These are phyloP conservation scores for Verasper variegatus DNA, from an alignment of 2,113 vertebrate genomes.

Conservation along the genomic window DNA sequence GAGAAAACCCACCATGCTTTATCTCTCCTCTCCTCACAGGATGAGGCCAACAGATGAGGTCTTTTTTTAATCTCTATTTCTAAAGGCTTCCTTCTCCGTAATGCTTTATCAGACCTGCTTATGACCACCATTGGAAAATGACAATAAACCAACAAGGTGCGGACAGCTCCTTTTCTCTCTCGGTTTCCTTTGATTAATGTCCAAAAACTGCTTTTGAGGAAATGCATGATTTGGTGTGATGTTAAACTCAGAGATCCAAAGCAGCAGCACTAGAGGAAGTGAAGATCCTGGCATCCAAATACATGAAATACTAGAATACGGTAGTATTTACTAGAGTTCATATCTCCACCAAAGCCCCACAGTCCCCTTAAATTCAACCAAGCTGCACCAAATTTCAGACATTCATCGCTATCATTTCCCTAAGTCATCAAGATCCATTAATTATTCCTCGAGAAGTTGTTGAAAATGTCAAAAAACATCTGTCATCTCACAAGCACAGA, in stretches of 20 bases:
- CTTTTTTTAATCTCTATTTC: background rate
- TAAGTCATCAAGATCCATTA: background rate
- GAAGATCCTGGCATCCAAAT: background rate
- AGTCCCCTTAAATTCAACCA: too few relatives aligned
- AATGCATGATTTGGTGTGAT: too few relatives aligned
- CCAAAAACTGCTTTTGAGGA: background rate
- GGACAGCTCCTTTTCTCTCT: background rate
- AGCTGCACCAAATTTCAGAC: too few relatives aligned
- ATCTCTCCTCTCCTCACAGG: constrained; percentile 18
- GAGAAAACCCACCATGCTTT: constrained; percentile 20
- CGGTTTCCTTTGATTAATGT: constrained; percentile 1
- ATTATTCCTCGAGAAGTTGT: too few relatives aligned
- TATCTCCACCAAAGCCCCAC: too few relatives aligned
- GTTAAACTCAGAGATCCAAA: too few relatives aligned
- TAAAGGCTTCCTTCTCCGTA: background rate
- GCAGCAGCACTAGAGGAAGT: too few relatives aligned
- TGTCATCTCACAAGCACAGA: too few relatives aligned
- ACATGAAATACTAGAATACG: background rate
- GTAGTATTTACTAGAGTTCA: too few relatives aligned
- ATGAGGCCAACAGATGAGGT: background rate
- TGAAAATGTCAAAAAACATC: too few relatives aligned
- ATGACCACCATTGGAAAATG: background rate
- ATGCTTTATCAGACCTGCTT: background rate
- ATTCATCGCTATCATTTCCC: too few relatives aligned
- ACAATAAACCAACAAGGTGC: background rate